Evolutionary conservation across 2,888 invertebrate genomes (phyloP).

Genomic region (Anodontia alba): DNA sequence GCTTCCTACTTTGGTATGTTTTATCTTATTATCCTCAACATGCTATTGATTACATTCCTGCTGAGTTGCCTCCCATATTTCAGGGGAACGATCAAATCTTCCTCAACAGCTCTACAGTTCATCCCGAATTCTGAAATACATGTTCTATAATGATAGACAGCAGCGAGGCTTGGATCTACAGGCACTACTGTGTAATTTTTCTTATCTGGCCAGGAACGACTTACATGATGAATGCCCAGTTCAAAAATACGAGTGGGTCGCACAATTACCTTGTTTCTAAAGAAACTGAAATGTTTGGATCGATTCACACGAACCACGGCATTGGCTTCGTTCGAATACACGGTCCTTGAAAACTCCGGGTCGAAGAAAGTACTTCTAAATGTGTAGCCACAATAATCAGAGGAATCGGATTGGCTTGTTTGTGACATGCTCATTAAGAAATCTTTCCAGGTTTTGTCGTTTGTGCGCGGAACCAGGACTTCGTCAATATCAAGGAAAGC

Average conservation of each 20-base stretch:
- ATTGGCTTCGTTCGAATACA: conserved; percentile 55
- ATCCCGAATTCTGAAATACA: conserved; percentile 76
- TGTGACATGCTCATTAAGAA: conserved; percentile 37
- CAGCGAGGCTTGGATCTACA: conserved; percentile 64
- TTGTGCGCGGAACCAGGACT: conserved; percentile 68
- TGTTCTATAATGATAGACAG: conserved; percentile 80
- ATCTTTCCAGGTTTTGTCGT: conserved; percentile 59
- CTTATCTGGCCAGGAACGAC: conserved; percentile 70
- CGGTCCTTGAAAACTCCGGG: conserved; percentile 60
- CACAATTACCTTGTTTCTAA: conserved; percentile 83
- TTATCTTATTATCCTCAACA: not conserved
- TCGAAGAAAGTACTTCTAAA: conserved; percentile 79
- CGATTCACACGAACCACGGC: conserved; percentile 53
- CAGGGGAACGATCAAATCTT: conserved; percentile 42
- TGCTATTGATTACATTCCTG: conserved; percentile 24
- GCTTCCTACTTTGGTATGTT: no score
- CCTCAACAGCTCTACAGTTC: conserved; percentile 55
- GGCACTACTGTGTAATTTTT: conserved; percentile 73
- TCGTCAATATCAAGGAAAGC: conserved; percentile 81
- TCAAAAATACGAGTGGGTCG: conserved; percentile 84
- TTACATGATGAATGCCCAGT: conserved; percentile 85
- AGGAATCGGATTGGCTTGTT: conserved; percentile 27
- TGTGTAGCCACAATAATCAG: conserved; percentile 70
- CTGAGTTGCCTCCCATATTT: conserved; percentile 46
- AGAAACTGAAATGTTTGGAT: conserved; percentile 62